Percentiles rank a stretch among this genome's conserved stretches.
Conservation (phyloP, 2,113 vertebrate species). For the Callocephalon fimbriatum region DNA sequence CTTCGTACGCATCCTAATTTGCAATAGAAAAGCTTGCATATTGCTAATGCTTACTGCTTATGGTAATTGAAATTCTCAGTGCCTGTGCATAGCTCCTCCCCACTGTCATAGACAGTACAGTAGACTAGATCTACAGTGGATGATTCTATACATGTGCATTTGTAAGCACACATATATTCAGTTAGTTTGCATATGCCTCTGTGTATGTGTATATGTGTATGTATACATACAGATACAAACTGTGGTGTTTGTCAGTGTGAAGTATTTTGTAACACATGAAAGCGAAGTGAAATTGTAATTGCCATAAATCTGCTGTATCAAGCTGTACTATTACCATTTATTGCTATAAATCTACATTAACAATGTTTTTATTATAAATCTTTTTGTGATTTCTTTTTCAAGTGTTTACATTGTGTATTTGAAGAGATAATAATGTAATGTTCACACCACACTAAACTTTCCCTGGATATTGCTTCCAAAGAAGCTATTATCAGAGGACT, state of each 20-base stretch:
- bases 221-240: background rate
- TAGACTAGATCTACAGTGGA: background rate
- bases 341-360: background rate
- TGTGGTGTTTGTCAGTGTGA: background rate
- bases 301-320: background rate
- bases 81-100: background rate
- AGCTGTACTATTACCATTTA: background rate
- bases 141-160: accelerated
- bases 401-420: background rate
- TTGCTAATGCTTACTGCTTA: background rate
- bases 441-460: background rate
- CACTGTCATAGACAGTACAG: background rate
- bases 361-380: background rate
- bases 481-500: background rate
- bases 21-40: background rate
- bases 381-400: background rate
- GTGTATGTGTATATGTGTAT: background rate
- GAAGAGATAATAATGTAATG: background rate
- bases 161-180: background rate
- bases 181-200: background rate
- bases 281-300: background rate
- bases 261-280: background rate
- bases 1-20: background rate
- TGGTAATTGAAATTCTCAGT: background rate
- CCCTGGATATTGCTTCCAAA: background rate